Evolutionary conservation across 2,888 invertebrate species (phyloP).

Genomic region (Phyto melanocephala): DNA sequence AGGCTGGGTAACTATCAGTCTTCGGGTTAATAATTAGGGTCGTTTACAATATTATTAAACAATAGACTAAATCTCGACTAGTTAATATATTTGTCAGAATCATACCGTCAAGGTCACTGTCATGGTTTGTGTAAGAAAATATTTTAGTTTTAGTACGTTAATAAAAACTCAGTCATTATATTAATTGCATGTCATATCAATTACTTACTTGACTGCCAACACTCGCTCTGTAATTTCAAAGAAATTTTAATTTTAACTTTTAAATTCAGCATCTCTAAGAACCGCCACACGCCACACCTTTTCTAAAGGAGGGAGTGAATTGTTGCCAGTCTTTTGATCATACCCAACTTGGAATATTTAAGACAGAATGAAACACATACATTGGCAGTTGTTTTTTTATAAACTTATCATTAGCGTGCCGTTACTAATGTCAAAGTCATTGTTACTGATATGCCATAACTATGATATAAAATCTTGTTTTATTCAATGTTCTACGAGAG

Average conservation of each 20-base stretch:
- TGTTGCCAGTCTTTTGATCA: background rate
- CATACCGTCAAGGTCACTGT: too few relatives aligned
- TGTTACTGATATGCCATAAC: conserved; percentile 51
- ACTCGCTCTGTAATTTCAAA: conserved; percentile 29
- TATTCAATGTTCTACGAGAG: conserved; percentile 55
- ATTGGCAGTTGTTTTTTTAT: background rate
- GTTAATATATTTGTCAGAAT: too few relatives aligned
- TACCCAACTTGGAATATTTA: conserved; percentile 19
- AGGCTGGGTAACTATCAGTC: too few relatives aligned
- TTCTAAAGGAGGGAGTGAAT: background rate
- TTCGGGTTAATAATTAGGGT: too few relatives aligned
- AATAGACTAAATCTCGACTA: too few relatives aligned
- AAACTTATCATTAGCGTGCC: conserved; percentile 57
- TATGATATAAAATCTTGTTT: conserved; percentile 57
- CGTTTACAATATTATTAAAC: too few relatives aligned
- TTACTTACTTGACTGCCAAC: conserved; percentile 38
- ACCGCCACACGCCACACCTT: conserved; percentile 35
- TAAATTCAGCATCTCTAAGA: conserved; percentile 1
- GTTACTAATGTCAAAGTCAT: conserved; percentile 64
- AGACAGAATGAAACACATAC: background rate
- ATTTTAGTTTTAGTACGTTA: too few relatives aligned
- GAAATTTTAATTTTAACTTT: background rate
- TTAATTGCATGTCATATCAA: conserved; percentile 17
- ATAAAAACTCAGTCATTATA: conserved; percentile 1
- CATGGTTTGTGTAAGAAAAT: too few relatives aligned